A percentile compares a stretch with the other conserved stretches of the same genome.
These are phyloP conservation scores for Corvus moneduloides DNA, from an alignment of 2,113 vertebrate species.

Conservation along the genomic window DNA sequence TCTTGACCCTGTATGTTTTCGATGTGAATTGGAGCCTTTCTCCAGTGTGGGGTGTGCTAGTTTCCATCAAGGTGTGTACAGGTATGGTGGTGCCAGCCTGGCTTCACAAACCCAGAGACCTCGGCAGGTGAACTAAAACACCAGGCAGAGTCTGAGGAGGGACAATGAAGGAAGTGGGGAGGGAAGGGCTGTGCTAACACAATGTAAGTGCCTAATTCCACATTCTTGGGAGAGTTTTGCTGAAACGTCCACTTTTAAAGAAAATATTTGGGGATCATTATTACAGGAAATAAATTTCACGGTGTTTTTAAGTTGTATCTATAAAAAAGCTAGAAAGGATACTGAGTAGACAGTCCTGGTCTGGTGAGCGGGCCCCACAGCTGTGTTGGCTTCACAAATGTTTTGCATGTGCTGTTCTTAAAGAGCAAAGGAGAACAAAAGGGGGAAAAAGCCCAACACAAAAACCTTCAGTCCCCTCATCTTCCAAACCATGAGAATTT, in stretches of 20 bases:
- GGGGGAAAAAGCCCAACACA: not conserved
- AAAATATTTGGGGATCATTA: constrained; percentile 65
- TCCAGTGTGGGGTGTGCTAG: rapidly evolving
- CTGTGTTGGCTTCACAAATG: constrained; percentile 72
- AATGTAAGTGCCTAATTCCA: not conserved
- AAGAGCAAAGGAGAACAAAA: constrained; percentile 58
- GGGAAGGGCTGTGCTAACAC: not conserved
- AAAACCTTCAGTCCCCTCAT: not conserved
- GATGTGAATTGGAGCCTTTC: not conserved
- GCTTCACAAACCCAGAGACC: rapidly evolving
- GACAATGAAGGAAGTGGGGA: not conserved
- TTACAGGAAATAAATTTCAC: constrained; percentile 70
- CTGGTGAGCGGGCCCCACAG: constrained; percentile 60
- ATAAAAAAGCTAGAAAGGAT: constrained; percentile 73
- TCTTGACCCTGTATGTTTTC: rapidly evolving
- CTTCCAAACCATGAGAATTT: constrained; percentile 40
- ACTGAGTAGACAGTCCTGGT: constrained; percentile 53
- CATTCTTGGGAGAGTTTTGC: constrained; percentile 3
- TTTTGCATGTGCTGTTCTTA: constrained; percentile 65
- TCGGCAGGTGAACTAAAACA: not conserved
- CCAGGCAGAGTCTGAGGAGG: not conserved
- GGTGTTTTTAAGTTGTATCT: constrained; percentile 58
- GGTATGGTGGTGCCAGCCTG: not conserved
- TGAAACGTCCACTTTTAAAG: constrained; percentile 48
- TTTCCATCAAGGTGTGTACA: rapidly evolving